Percentiles rank a stretch among this genome's conserved stretches.
Evolutionary conservation across 2,113 vertebrate species (phyloP).

Genomic region (Osmerus mordax): DNA sequence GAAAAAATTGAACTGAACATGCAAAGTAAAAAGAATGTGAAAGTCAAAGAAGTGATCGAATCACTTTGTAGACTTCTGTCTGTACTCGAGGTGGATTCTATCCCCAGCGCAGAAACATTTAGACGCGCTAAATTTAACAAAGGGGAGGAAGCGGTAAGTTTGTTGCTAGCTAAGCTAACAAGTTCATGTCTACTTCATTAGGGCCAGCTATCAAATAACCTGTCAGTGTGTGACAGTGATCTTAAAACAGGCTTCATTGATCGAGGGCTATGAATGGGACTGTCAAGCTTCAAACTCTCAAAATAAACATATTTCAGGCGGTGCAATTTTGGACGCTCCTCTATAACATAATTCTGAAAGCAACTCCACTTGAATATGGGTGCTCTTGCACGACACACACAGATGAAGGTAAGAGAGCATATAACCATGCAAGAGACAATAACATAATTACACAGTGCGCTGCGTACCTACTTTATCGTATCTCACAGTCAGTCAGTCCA

Average conservation of each 20-base stretch:
- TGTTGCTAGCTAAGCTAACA: not conserved
- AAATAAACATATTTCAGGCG: slow-evolving; percentile 41
- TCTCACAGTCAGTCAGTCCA: slow-evolving; percentile 3
- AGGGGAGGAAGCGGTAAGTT: slow-evolving; percentile 56
- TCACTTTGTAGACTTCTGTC: slow-evolving; percentile 59
- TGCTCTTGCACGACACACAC: slow-evolving; percentile 12
- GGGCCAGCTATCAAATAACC: no score
- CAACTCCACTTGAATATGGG: slow-evolving; percentile 29
- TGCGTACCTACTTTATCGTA: not conserved
- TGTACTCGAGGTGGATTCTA: slow-evolving; percentile 44
- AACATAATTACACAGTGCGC: no score
- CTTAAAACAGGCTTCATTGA: no score
- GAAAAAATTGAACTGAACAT: slow-evolving; percentile 37
- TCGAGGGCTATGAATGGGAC: no score
- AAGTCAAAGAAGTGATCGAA: slow-evolving; percentile 63
- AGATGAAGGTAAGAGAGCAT: slow-evolving; percentile 25
- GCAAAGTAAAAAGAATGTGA: slow-evolving; percentile 51
- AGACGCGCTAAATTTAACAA: slow-evolving; percentile 70
- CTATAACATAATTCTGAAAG: slow-evolving; percentile 41
- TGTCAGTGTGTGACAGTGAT: no score
- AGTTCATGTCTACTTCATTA: not conserved
- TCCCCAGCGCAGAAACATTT: slow-evolving; percentile 67
- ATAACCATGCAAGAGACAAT: no score
- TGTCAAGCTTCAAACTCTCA: not conserved
- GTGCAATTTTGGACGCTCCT: slow-evolving; percentile 66